These are phyloP conservation scores for Chlamydotis undulata DNA, from an alignment of 2,113 vertebrate genomes.

Conservation along the genomic window DNA sequence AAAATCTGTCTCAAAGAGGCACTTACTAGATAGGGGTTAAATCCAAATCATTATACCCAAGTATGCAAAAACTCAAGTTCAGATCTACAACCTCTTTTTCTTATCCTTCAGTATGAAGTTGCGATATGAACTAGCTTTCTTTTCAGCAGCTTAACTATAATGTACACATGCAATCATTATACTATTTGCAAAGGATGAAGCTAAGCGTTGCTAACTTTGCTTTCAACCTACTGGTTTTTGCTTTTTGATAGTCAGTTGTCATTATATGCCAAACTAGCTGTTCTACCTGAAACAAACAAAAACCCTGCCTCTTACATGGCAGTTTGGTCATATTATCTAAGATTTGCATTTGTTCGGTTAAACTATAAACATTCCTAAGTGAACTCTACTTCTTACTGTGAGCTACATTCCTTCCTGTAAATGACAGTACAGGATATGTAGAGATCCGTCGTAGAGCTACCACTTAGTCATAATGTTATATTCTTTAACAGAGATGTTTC, in stretches of 20 bases:
- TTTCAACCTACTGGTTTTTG: background rate
- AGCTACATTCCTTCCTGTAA: background rate
- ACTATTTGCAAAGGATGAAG: background rate
- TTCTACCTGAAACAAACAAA: background rate
- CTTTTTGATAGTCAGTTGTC: background rate
- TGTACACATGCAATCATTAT: background rate
- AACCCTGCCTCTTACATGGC: background rate
- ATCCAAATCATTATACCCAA: background rate
- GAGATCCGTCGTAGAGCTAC: background rate
- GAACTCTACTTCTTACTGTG: background rate
- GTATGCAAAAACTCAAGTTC: background rate
- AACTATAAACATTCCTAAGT: background rate
- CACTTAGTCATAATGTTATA: background rate
- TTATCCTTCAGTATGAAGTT: background rate
- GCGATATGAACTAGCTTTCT: background rate
- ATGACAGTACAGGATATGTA: background rate
- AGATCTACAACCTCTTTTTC: background rate
- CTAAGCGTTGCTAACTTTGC: background rate
- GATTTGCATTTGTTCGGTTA: background rate
- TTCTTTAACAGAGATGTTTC: background rate
- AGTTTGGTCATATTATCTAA: background rate
- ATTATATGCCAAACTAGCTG: background rate
- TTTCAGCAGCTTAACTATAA: background rate
- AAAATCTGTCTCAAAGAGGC: background rate
- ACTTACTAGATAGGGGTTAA: background rate